These are phyloP conservation scores for Cepaea nemoralis DNA, from an alignment of 1,140 invertebrate species.

Conservation along the genomic window DNA sequence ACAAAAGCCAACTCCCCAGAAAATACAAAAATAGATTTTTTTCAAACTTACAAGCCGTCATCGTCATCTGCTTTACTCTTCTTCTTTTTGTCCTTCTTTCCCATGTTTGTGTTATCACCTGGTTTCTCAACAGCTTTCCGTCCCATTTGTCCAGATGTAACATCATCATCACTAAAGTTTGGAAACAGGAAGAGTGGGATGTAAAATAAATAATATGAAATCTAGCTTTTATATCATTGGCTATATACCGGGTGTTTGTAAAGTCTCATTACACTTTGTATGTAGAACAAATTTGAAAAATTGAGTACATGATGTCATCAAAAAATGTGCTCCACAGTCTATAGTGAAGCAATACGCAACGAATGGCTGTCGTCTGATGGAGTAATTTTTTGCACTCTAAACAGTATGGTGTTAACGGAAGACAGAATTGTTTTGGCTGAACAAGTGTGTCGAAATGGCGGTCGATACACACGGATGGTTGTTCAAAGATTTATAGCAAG, in stretches of 20 bases:
- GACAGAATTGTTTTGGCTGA: too few species aligned
- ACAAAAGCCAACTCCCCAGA: neutral
- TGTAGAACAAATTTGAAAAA: neutral
- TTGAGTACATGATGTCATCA: neutral
- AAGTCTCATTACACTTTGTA: neutral
- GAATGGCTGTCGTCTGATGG: too few species aligned
- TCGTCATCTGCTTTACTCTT: slow-evolving; percentile 49
- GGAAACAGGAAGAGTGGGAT: neutral
- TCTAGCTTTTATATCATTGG: neutral
- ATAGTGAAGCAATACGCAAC: neutral
- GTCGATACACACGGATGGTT: too few species aligned
- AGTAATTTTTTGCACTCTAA: too few species aligned
- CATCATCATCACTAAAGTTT: slow-evolving; percentile 30
- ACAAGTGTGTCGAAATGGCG: too few species aligned
- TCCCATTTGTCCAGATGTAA: slow-evolving; percentile 5
- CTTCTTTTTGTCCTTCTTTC: slow-evolving; percentile 41
- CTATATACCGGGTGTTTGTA: too few species aligned
- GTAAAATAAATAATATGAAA: neutral
- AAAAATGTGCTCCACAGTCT: neutral
- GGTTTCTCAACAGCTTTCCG: slow-evolving; percentile 13
- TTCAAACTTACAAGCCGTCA: slow-evolving; percentile 21
- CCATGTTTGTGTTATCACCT: neutral
- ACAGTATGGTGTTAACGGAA: too few species aligned
- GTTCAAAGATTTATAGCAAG: too few species aligned
- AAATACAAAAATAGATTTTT: neutral